Base-by-base conservation (phyloP, 2,113 vertebrate species). In the Hemiscyllium ocellatum region DNA sequence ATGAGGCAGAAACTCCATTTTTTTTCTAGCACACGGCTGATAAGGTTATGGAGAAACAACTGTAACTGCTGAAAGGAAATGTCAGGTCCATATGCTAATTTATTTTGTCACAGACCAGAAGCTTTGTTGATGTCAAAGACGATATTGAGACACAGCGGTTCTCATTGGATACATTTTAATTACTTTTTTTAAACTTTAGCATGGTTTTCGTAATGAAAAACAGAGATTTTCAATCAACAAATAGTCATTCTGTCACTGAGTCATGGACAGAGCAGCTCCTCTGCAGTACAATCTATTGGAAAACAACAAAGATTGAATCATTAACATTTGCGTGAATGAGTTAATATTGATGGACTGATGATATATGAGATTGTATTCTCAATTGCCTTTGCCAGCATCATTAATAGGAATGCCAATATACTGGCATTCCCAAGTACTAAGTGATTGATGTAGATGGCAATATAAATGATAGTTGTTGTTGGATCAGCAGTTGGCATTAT, bases 401-500 rank as follows among this genome's bases (percentile, higher is more conserved):
- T 69, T 94, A 94, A 94, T 70, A n/a, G 65, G 69, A 94, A 69
- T 69, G 65, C 42, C 68, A 95, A 95, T 95, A 72, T 72, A 52
- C 94, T 42, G 69, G 42, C 69, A 95, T 72, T 95, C 42, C 37
- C 42, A 95, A 95, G 68, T 72, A 95, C 65, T 26, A 50, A 42
- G 33, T 72, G 93, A 95, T 50, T 95, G 93, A 95, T 95, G 93
- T 72, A 52, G 72, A 76, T 95, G 72, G 47, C 26, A 52, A 70
- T 95, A 95, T 95, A 95, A 95, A 50, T 95, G 37, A 72, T 95
- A 47, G 37, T 95, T 95, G 42, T 95, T 95, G 52, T 94, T 95
- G 69, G 47, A 72, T 26, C 24, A 52, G 69, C 68, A 52, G 33
- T 50, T 50, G 69, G 47, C 24, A 4, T 72, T 52, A 95, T 47